phyloP scores from a whole-genome alignment of 2,888 invertebrate species.

The Sabellastarte sp. region DNA sequence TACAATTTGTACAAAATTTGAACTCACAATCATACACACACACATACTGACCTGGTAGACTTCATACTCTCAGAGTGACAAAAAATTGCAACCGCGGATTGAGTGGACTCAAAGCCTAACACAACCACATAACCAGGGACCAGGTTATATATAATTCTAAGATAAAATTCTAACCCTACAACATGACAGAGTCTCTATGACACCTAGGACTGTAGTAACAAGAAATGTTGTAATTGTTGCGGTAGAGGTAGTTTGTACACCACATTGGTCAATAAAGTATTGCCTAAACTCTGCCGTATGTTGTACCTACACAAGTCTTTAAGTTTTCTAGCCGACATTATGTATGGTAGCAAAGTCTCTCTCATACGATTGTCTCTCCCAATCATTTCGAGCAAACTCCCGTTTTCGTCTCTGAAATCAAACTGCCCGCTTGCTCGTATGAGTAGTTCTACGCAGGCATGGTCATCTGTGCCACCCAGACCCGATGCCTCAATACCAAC shows the following conservation, averaged over 20 bases:
- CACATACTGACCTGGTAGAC: too few species aligned
- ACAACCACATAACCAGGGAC: too few species aligned
- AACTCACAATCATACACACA: too few species aligned
- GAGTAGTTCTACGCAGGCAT: slow-evolving; percentile 47
- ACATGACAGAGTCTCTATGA: too few species aligned
- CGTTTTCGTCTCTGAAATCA: slow-evolving; percentile 36
- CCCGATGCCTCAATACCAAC: slow-evolving; percentile 46
- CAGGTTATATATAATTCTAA: too few species aligned
- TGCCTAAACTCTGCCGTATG: slow-evolving; percentile 43
- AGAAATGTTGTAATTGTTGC: slow-evolving; percentile 37
- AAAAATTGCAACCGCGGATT: too few species aligned
- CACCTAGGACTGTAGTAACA: too few species aligned
- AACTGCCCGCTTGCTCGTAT: slow-evolving; percentile 48
- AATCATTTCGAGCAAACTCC: slow-evolving; percentile 36
- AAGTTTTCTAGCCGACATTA: slow-evolving; percentile 37
- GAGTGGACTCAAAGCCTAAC: too few species aligned
- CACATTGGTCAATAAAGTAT: slow-evolving; percentile 43
- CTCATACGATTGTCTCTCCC: slow-evolving; percentile 41
- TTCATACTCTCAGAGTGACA: too few species aligned
- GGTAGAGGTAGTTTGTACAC: slow-evolving; percentile 48
- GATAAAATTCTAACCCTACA: too few species aligned
- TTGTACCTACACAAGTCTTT: slow-evolving; percentile 41
- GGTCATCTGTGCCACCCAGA: slow-evolving; percentile 45
- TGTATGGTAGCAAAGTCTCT: slow-evolving; percentile 39
- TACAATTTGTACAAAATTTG: too few species aligned